phyloP scores from a whole-genome alignment of 2,888 invertebrate genomes.

The Sphaerolaimus hirsutus region DNA sequence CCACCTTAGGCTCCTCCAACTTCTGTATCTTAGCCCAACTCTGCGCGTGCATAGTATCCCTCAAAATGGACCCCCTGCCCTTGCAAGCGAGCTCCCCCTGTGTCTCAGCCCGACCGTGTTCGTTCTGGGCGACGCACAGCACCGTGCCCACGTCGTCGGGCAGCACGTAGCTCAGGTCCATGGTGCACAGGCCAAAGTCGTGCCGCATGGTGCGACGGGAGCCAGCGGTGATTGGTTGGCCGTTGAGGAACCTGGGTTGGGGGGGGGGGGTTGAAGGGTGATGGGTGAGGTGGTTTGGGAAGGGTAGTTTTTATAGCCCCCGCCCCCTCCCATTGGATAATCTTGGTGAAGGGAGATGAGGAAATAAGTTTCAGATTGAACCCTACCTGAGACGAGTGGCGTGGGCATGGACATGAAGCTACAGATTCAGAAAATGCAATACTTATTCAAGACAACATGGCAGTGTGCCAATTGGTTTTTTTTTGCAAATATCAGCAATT shows the following conservation, averaged over 20 bases:
- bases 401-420: background rate
- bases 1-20: constrained; percentile 40
- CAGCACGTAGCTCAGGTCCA: constrained; percentile 61
- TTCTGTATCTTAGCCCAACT: constrained; percentile 65
- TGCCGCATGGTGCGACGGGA: constrained; percentile 33
- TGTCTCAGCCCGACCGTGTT: constrained; percentile 69
- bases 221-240: constrained; percentile 48
- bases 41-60: constrained; percentile 74
- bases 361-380: background rate
- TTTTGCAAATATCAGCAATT: no score
- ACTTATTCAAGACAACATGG: no score
- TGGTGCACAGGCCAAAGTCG: constrained; percentile 77
- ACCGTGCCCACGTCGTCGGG: constrained; percentile 68
- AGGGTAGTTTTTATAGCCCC: no score
- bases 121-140: constrained; percentile 61
- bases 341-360: background rate
- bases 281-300: no score
- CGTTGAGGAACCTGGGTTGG: constrained; percentile 51
- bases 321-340: no score
- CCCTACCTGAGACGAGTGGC: background rate
- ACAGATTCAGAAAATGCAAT: no score
- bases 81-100: constrained; percentile 36
- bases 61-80: constrained; percentile 30
- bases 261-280: no score
- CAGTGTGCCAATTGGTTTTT: no score